Evolutionary conservation across 2,797 vertebrate genomes (phyloP), one percentile per base, ranked within the genome.

Genomic region (Rhabdomys pumilio): DNA sequence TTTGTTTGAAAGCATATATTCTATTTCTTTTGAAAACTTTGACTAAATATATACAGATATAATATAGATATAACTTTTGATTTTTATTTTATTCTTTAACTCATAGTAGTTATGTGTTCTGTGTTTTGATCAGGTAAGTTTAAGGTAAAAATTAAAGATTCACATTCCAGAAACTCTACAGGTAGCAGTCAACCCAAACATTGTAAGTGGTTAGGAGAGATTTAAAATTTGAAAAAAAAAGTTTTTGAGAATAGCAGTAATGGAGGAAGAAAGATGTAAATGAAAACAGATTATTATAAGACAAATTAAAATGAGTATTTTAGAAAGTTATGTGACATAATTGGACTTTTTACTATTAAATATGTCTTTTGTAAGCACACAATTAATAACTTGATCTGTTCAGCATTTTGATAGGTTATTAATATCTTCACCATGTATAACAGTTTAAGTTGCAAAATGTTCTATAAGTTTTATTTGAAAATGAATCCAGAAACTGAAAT

Each of bases 101-200:
- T 86, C 41, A 34, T n/a, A 15, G 38, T 1, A n/a, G 41, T 80
- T 59, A 53, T 59, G 4, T 59, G 17, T 12, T 61, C 11, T 80
- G 61, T 86, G 26, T 86, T 80, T 80, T 91, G 44, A 80, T 86
- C 31, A 86, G 26, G 14, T 7, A 79, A 44, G 6, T 86, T 73
- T 44, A 91, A 61, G n/a, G 10, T 53, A 29, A 86, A 91, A 86
- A 41, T 73, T 86, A 86, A 86, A 87, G 31, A 55, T 44, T 75
- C 41, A 76, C n/a, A 63, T 63, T 73, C 24, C 1, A 31, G 29
- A 12, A 80, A 17, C 17, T 72, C 55, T 38, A 85, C 22, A 31
- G 26, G 19, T 11, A 76, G 15, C 7, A 47, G 22, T 65, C 72
- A 88, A 88, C 11, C 6, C 15, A 82, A 73, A 44, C 20, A 26